Evolutionary conservation across 2,888 invertebrate genomes (phyloP).

Genomic region (Thera obeliscata): DNA sequence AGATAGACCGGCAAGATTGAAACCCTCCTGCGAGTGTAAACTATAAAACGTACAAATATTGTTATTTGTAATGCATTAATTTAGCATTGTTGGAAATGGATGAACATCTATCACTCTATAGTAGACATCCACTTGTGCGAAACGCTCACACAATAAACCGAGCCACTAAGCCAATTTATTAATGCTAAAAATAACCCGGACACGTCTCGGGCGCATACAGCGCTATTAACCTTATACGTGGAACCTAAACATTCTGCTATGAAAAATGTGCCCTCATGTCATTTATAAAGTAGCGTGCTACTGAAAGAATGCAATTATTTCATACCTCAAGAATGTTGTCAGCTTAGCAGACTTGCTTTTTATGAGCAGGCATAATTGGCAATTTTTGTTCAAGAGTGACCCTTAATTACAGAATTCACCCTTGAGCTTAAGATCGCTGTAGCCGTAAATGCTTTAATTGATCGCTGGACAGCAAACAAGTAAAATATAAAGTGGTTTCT

Average conservation of each 20-base stretch:
- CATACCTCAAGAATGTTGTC: slow-evolving; percentile 54
- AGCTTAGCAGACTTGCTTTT: slow-evolving; percentile 51
- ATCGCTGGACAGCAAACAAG: slow-evolving; percentile 24
- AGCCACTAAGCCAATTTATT: slow-evolving; percentile 83
- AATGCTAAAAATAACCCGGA: slow-evolving; percentile 81
- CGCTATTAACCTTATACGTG: slow-evolving; percentile 78
- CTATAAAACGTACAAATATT: not conserved
- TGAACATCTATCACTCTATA: slow-evolving; percentile 36
- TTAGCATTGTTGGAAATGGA: slow-evolving; percentile 26
- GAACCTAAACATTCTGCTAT: slow-evolving; percentile 62
- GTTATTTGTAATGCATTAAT: slow-evolving; percentile 38
- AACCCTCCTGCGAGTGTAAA: not conserved
- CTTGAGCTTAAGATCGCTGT: slow-evolving; percentile 46
- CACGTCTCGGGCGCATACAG: slow-evolving; percentile 76
- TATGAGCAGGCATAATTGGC: slow-evolving; percentile 46
- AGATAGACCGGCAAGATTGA: not conserved
- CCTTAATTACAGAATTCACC: slow-evolving; percentile 46
- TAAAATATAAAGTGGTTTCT: slow-evolving; percentile 45
- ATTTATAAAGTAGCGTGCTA: slow-evolving; percentile 47
- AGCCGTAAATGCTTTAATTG: slow-evolving; percentile 19
- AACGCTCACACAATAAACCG: slow-evolving; percentile 78
- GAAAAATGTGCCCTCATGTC: slow-evolving; percentile 53
- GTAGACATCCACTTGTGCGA: slow-evolving; percentile 68
- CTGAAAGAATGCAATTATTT: slow-evolving; percentile 61
- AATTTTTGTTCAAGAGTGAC: slow-evolving; percentile 40